Conservation (phyloP, 1,140 invertebrate genomes). For the Zaprionus ornatus region DNA sequence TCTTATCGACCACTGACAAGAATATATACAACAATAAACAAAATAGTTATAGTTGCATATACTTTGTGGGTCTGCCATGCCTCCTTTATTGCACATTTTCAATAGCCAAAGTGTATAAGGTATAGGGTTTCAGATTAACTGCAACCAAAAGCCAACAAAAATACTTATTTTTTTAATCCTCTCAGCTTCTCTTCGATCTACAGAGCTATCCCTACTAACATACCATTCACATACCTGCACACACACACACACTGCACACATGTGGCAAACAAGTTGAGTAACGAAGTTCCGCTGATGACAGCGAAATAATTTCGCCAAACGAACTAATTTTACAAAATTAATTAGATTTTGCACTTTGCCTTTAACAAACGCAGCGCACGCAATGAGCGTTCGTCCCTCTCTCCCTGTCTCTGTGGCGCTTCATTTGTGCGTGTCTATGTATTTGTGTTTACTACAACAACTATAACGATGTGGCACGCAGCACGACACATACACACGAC, state of each 20-base stretch:
- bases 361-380: constrained; percentile 35
- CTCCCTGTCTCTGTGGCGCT: too few relatives aligned
- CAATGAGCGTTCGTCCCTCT: background rate
- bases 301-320: constrained; percentile 63
- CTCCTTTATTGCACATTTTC: too few relatives aligned
- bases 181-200: background rate
- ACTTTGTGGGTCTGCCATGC: too few relatives aligned
- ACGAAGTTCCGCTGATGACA: constrained; percentile 52
- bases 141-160: too few relatives aligned
- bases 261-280: constrained; percentile 62
- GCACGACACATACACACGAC: constrained; percentile 26
- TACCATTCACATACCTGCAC: background rate
- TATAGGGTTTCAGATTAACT: too few relatives aligned
- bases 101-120: too few relatives aligned
- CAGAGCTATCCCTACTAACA: background rate
- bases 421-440: constrained; percentile 6
- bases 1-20: too few relatives aligned
- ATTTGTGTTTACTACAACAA: constrained; percentile 13
- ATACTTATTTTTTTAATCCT: background rate
- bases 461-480: constrained; percentile 56
- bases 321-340: constrained; percentile 77
- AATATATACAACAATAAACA: too few relatives aligned
- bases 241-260: constrained; percentile 19
- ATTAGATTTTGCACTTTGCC: constrained; percentile 58
- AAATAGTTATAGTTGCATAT: too few relatives aligned